Base-by-base conservation (phyloP, 2,888 invertebrate species). In the Sesia apiformis region DNA sequence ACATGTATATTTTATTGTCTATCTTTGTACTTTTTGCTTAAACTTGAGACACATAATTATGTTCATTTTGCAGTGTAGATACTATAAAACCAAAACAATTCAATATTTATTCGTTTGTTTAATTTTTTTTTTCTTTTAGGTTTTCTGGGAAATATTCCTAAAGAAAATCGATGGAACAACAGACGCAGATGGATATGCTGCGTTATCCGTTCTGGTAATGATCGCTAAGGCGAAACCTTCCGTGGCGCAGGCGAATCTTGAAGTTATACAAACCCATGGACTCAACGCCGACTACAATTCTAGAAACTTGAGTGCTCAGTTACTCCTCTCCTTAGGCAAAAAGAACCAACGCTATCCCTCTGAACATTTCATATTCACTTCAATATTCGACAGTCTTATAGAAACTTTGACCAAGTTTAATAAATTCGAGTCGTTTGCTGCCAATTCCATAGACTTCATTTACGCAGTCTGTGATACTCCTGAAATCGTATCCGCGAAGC, bases 91-190 rank as follows among this genome's bases (percentile, higher is more conserved):
- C 23, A 23, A 23, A 23, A 23, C 23, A 23, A 23, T 23, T 23
- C 23, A 23, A 23, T 23, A 23, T 23, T 23, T 23, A 23, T 23
- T 23, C 23, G 2, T 23, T 23, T 23, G 23, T 23, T 23, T 23
- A 23, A 23, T 23, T 23, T 23, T 2, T 23, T 23, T 23, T 23
- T 23, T 23, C 23, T 23, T 91, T 57, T 86, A 96, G 91, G 92
- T 95, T 6, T 87, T 98, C 57, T 98, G 97, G 94, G 95, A 97
- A 78, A 93, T 93, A 67, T 96, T 96, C 72, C 92, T 95, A 0
- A 91, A 94, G 66, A 93, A 94, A 72, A 87, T 93, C 6, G 92
- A 94, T 49, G 92, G 93, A 3, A 93, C 94, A 0, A 92, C 93
- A 0, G 91, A 92, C 49, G 90, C 91, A 63, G 94, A 96, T 58